These are phyloP conservation scores for Lepilemur ruficaudatus DNA, from an alignment of 2,797 vertebrate species.

Conservation along the genomic window DNA sequence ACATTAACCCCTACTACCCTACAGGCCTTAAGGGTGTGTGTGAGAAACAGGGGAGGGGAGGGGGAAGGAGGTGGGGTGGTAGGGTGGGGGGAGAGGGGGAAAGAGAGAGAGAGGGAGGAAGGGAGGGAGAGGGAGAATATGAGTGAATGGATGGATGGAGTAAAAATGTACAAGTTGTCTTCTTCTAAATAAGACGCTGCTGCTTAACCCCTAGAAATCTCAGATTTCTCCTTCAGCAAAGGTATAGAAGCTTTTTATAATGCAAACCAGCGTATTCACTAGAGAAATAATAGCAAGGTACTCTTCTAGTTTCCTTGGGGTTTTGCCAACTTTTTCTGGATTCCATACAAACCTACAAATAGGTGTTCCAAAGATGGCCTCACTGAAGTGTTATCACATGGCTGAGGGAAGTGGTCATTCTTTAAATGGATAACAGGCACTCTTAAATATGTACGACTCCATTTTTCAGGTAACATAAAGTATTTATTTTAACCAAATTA, in stretches of 20 bases:
- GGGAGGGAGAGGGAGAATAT: not conserved
- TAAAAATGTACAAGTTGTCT: not conserved
- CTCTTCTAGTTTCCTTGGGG: not conserved
- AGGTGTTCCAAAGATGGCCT: not conserved
- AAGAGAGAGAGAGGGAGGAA: not conserved
- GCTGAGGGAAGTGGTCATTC: not conserved
- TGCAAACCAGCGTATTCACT: not conserved
- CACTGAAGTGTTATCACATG: not conserved
- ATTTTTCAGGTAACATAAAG: conserved; percentile 14
- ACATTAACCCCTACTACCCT: not conserved
- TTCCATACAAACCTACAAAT: conserved; percentile 11
- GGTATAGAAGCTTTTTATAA: not conserved
- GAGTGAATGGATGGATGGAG: not conserved
- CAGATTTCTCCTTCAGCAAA: not conserved
- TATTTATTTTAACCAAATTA: conserved; percentile 35
- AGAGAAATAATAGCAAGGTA: not conserved
- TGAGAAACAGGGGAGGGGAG: no score
- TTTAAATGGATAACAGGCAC: not conserved
- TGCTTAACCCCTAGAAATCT: not conserved
- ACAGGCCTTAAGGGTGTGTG: not conserved
- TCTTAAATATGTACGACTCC: conserved; percentile 9
- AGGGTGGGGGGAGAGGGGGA: no score
- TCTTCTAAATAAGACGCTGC: not conserved
- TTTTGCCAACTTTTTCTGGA: not conserved
- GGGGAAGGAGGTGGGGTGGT: no score